Conservation (phyloP, 35 echinoderm and acorn worm genomes). For the Apostichopus parvimensis region DNA sequence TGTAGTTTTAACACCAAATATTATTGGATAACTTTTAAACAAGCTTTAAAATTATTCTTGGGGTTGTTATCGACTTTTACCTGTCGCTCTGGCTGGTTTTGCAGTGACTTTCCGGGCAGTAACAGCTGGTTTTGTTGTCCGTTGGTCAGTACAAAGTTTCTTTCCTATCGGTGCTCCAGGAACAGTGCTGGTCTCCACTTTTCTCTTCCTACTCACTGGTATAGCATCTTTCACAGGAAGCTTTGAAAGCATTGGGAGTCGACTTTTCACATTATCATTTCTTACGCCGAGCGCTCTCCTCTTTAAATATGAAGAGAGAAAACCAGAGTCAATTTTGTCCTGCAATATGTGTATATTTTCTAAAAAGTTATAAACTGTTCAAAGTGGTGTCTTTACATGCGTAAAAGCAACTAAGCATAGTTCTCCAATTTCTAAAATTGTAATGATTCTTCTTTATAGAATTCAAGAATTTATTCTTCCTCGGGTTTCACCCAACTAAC, state of each 20-base stretch:
- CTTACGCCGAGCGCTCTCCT: background rate
- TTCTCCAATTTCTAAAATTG: too few relatives aligned
- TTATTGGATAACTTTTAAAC: too few relatives aligned
- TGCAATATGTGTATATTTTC: too few relatives aligned
- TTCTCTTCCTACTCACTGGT: background rate
- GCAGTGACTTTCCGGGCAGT: background rate
- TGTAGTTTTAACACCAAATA: too few relatives aligned
- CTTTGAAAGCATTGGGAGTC: background rate
- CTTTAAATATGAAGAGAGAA: background rate
- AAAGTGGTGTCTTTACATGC: too few relatives aligned
- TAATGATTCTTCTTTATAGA: too few relatives aligned
- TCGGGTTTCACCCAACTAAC: too few relatives aligned
- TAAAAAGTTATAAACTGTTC: too few relatives aligned
- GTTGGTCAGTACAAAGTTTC: background rate
- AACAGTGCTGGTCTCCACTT: background rate
- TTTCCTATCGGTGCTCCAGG: background rate
- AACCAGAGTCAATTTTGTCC: background rate
- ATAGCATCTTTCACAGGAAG: background rate
- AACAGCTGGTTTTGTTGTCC: background rate
- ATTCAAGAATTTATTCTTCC: too few relatives aligned
- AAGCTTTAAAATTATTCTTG: too few relatives aligned
- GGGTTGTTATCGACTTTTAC: too few relatives aligned
- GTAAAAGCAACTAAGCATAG: too few relatives aligned
- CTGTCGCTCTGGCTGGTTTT: background rate
- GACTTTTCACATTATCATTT: background rate